A percentile compares a stretch with the other conserved stretches of the same genome.
phyloP scores from a whole-genome alignment of 2,797 vertebrate genomes.

The Acanthiza pusilla region DNA sequence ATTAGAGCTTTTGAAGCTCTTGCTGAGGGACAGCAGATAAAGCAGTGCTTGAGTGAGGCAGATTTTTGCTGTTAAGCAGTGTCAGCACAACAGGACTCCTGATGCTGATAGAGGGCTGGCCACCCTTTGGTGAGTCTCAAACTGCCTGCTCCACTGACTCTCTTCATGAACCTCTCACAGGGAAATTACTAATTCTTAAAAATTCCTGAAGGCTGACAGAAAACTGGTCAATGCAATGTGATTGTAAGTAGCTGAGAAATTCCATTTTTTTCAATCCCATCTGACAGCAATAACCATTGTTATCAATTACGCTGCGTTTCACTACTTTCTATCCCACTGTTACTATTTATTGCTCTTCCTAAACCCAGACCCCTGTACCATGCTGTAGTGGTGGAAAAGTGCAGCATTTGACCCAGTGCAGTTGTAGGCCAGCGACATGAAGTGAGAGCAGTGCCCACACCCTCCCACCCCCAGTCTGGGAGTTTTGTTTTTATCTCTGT shows the following conservation, averaged over 20 bases:
- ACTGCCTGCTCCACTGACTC: not conserved
- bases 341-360: not conserved
- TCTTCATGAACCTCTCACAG: not conserved
- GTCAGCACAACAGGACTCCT: not conserved
- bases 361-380: not conserved
- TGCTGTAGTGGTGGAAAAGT: not conserved
- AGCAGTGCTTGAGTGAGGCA: not conserved
- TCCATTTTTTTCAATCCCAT: not conserved
- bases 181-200: not conserved
- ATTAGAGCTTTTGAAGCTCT: conserved; percentile 6
- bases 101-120: not conserved
- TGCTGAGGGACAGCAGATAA: conserved; percentile 24
- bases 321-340: not conserved
- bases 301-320: not conserved
- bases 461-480: not conserved
- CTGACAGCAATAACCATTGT: not conserved
- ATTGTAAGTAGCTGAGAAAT: not conserved
- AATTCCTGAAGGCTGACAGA: not conserved
- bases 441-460: not conserved
- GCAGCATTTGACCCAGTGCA: not conserved
- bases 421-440: not conserved
- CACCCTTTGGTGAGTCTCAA: not conserved
- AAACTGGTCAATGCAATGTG: not conserved
- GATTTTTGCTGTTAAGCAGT: not conserved
- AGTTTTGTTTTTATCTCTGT: not conserved